Evolutionary conservation across 2,113 vertebrate species (phyloP).

Genomic region (Dicaeum eximium): DNA sequence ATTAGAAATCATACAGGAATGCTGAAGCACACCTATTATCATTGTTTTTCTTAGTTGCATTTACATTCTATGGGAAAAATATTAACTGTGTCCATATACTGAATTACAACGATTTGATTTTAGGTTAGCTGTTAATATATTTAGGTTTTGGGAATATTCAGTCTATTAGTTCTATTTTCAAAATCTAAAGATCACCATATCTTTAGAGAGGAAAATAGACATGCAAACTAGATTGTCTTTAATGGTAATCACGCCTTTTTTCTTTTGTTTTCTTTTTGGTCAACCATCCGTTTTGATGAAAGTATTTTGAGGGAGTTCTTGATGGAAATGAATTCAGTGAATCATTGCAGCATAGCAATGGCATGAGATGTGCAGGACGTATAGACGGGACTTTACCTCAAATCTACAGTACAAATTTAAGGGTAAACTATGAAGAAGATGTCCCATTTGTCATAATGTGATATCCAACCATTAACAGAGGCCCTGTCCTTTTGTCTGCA

Average conservation of each 20-base stretch:
- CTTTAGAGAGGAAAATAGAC: constrained; percentile 46
- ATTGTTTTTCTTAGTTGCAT: not conserved
- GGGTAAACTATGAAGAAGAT: constrained; percentile 75
- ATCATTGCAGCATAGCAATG: constrained; percentile 74
- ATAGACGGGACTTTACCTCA: constrained; percentile 77
- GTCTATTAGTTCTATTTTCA: constrained; percentile 24
- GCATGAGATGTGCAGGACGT: constrained; percentile 70
- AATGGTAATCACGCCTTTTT: constrained; percentile 51
- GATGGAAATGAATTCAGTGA: constrained; percentile 79
- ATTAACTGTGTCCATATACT: not conserved
- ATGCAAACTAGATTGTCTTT: not conserved
- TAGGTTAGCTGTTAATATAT: not conserved
- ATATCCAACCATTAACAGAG: constrained; percentile 47
- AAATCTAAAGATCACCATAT: constrained; percentile 25
- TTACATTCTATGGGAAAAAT: not conserved
- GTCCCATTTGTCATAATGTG: constrained; percentile 66
- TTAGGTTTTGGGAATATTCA: not conserved
- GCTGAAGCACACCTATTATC: not conserved
- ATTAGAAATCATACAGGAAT: not conserved
- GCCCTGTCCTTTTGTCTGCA: constrained; percentile 60
- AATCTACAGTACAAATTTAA: constrained; percentile 76
- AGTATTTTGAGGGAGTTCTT: constrained; percentile 76
- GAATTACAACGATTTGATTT: not conserved
- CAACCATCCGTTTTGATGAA: constrained; percentile 67
- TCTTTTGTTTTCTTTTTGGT: constrained; percentile 65